Evolutionary conservation across 2,888 invertebrate species (phyloP), one percentile per base, ranked within the genome.

Genomic region (Cylindroiulus punctatus): DNA sequence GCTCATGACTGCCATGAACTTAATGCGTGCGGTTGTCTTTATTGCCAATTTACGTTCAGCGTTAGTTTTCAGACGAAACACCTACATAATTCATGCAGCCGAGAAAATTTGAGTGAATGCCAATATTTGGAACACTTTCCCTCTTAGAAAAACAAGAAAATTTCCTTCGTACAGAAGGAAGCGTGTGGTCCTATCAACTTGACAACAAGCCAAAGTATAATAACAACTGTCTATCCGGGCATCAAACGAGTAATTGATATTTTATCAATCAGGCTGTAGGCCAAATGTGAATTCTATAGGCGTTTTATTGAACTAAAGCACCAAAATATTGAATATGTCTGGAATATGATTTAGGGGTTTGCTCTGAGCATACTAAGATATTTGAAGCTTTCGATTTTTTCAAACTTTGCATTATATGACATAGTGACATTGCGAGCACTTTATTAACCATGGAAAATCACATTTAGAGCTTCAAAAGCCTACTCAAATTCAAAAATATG

Each of bases 11-110:
- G 52, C 52, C 52, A 52, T 52, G 52, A 52, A 52, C n/a, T 57
- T 57, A 22, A 57, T 57, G 22, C 57, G n/a, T 22, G 22, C n/a
- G 22, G 57, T 57, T 57, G n/a, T 22, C 57, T 22, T 57, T 57
- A 22, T 57, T 52, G 52, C 52, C 52, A 52, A 22, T 57, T 57
- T 22, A 57, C 22, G 22, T 57, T 57, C 22, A 5, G 57, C 57
- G 57, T 57, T 57, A 57, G 22, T 57, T 57, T 22, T 57, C 57
- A 22, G 22, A 22, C n/a, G 57, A 22, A 57, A 57, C 57, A 57
- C 57, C 57, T 57, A n/a, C 57, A 57, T 57, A 57, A 57, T 57
- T 57, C 57, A 57, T n/a, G 57, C 57, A 57, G 57, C 22, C 57
- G 22, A 22, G 57, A 57, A 57, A 57, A 57, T 57, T 57, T 57